A percentile compares a stretch with the other conserved stretches of the same genome.
Evolutionary conservation across 2,113 vertebrate species (phyloP).

Genomic region (Cyanoderma ruficeps): DNA sequence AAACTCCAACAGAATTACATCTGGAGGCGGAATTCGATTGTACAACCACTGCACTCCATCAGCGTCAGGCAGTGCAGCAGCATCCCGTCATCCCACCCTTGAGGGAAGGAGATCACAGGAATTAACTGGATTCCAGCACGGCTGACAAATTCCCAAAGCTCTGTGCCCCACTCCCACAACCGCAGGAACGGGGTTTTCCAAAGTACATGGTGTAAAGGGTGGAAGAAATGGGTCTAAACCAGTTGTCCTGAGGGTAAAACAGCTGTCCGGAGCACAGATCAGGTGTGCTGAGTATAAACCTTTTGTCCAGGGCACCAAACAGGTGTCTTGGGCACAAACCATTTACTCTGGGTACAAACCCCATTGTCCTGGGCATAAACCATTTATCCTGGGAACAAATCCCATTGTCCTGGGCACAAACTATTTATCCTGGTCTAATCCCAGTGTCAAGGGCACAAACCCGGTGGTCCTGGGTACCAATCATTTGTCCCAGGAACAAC

Average conservation of each 20-base stretch:
- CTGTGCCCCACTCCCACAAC: accelerated
- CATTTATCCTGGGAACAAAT: accelerated
- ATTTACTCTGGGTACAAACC: too few relatives aligned
- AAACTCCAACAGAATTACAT: not conserved
- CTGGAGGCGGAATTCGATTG: not conserved
- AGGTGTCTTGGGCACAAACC: not conserved
- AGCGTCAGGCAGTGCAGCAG: not conserved
- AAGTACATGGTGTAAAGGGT: accelerated
- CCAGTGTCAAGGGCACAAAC: too few relatives aligned
- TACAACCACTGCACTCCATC: not conserved
- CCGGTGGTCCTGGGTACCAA: not conserved
- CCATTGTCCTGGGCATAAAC: not conserved
- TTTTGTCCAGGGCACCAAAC: not conserved
- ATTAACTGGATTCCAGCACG: accelerated
- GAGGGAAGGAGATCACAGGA: accelerated
- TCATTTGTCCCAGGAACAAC: too few relatives aligned
- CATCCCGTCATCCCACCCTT: accelerated
- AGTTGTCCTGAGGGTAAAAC: not conserved
- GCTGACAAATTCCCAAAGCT: not conserved
- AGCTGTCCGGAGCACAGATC: not conserved
- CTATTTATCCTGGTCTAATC: not conserved
- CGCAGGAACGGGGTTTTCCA: accelerated
- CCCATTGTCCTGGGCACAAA: not conserved
- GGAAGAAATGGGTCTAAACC: accelerated
- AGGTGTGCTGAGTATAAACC: not conserved